Evolutionary conservation across 2,113 vertebrate genomes (phyloP).

Genomic region (Tautogolabrus adspersus): DNA sequence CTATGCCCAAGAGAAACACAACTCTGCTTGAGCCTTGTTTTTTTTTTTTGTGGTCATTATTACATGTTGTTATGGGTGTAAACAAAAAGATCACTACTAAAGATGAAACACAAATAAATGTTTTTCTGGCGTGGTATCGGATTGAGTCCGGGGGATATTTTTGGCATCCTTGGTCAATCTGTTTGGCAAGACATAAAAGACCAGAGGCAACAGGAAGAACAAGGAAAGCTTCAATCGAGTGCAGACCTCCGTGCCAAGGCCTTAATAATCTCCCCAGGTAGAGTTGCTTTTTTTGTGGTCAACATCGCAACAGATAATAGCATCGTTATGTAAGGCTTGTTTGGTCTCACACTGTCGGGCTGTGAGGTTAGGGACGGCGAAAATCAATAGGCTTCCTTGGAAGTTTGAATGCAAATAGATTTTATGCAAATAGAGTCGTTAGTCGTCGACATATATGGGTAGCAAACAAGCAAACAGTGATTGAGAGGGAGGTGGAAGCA

Average conservation of each 20-base stretch:
- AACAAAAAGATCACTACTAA: conserved; percentile 13
- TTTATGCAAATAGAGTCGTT: conserved; percentile 16
- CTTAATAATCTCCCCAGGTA: conserved; percentile 65
- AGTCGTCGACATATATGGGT: background rate
- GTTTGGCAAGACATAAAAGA: conserved; percentile 60
- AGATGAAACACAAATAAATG: conserved; percentile 12
- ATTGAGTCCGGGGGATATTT: conserved; percentile 34
- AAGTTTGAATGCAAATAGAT: conserved; percentile 28
- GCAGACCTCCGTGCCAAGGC: conserved; percentile 36
- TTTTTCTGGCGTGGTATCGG: conserved; percentile 26
- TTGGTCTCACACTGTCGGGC: background rate
- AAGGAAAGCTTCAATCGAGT: conserved; percentile 29
- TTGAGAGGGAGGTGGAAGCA: background rate
- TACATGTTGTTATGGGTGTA: conserved; percentile 7
- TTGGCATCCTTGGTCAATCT: conserved; percentile 53
- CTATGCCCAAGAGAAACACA: background rate
- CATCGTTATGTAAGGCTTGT: conserved; percentile 13
- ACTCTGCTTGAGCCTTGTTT: background rate
- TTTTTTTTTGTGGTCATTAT: conserved; percentile 19
- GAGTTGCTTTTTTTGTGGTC: conserved; percentile 15
- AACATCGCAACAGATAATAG: conserved; percentile 11
- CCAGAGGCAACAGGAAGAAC: conserved; percentile 26
- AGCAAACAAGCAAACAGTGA: background rate
- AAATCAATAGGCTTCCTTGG: conserved; percentile 5
- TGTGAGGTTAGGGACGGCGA: background rate